Evolutionary conservation across 1,140 invertebrate species (phyloP).

Genomic region (Dreissena polymorpha): DNA sequence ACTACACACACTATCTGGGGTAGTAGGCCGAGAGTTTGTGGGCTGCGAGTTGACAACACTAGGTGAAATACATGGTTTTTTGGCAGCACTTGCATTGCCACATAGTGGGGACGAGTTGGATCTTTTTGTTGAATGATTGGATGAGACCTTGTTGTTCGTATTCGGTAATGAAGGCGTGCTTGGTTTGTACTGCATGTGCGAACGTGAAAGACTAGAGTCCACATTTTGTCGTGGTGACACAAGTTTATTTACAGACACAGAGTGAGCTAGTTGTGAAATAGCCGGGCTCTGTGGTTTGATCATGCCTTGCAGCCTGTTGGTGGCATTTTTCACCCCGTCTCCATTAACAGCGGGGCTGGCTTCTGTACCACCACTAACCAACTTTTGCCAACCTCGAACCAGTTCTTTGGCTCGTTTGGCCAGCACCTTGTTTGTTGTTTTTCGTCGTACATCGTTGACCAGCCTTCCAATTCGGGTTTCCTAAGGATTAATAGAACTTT

Average conservation of each 20-base stretch:
- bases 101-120: constrained; percentile 44
- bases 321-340: constrained; percentile 54
- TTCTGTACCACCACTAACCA: constrained; percentile 80
- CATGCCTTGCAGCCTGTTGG: constrained; percentile 41
- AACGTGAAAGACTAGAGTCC: constrained; percentile 63
- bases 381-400: constrained; percentile 93
- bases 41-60: constrained; percentile 28
- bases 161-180: constrained; percentile 46
- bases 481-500: constrained; percentile 81
- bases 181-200: constrained; percentile 39
- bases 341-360: constrained; percentile 60
- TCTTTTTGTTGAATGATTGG: constrained; percentile 37
- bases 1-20: constrained; percentile 50
- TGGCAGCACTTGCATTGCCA: constrained; percentile 7
- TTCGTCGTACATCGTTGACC: constrained; percentile 93
- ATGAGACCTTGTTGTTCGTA: constrained; percentile 27
- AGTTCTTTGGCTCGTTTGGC: constrained; percentile 94
- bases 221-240: constrained; percentile 47
- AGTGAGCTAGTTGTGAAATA: constrained; percentile 42
- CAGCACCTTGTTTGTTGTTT: constrained; percentile 88
- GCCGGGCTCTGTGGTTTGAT: constrained; percentile 55
- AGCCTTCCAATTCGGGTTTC: constrained; percentile 94
- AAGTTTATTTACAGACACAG: constrained; percentile 49
- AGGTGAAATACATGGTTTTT: constrained; percentile 45
- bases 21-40: constrained; percentile 31